Percentiles rank a stretch among this genome's conserved stretches.
Evolutionary conservation across 2,113 vertebrate species (phyloP).

Genomic region (Chaetodon auriga): DNA sequence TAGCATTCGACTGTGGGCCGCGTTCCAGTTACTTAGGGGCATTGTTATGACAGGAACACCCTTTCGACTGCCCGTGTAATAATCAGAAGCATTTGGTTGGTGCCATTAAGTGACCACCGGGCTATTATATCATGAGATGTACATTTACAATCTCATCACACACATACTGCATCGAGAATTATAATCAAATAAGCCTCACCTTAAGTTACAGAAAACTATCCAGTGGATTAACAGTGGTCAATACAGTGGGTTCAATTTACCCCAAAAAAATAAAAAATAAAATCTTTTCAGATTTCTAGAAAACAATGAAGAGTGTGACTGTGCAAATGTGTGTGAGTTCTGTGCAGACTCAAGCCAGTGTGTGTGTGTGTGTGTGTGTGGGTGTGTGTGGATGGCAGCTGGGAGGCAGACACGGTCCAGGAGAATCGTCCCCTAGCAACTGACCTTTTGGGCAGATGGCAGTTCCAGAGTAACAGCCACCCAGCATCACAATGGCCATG

Average conservation of each 20-base stretch:
- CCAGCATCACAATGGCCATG: conserved; percentile 82
- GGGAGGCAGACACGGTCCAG: conserved; percentile 85
- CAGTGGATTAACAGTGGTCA: conserved; percentile 25
- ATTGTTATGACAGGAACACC: conserved; percentile 62
- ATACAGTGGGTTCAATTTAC: conserved; percentile 4
- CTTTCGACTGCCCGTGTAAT: conserved; percentile 45
- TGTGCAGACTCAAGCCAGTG: conserved; percentile 40
- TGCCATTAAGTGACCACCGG: conserved; percentile 54
- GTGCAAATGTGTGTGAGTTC: conserved; percentile 38
- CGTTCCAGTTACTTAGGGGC: conserved; percentile 54
- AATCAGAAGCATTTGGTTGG: conserved; percentile 62
- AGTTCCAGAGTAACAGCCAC: conserved; percentile 84
- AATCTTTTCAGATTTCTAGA: conserved; percentile 29
- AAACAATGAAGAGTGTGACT: conserved; percentile 25
- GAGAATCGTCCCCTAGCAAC: conserved; percentile 83
- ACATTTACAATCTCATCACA: conserved; percentile 49
- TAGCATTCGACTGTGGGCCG: conserved; percentile 20
- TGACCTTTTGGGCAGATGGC: conserved; percentile 88
- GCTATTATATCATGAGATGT: conserved; percentile 50
- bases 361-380: conserved; percentile 36
- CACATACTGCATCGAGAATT: conserved; percentile 17
- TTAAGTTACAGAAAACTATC: conserved; percentile 41
- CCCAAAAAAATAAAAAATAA: not conserved
- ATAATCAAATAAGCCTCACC: conserved; percentile 35
- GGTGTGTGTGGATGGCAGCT: conserved; percentile 83